Conservation (phyloP, 2,888 invertebrate genomes). For the Acleris holmiana region DNA sequence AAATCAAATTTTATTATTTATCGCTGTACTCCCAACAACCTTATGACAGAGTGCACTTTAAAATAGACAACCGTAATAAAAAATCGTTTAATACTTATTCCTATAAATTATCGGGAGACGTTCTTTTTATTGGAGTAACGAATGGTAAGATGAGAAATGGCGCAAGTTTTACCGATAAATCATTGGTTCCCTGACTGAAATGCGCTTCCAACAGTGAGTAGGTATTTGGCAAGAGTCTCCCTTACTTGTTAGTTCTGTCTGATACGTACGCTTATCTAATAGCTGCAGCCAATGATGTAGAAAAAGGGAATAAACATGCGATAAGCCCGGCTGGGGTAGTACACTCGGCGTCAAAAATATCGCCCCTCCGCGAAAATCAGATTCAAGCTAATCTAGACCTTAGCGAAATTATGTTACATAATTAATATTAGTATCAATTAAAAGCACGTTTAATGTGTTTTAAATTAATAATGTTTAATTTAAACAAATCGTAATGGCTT, state of each 20-base stretch:
- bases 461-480: no score
- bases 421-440: no score
- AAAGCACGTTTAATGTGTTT: no score
- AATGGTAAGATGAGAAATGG: conserved; percentile 83
- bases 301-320: conserved; percentile 48
- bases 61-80: conserved; percentile 75
- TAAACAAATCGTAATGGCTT: no score
- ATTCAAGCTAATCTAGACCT: no score
- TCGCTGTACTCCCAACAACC: conserved; percentile 69
- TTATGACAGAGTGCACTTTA: conserved; percentile 65
- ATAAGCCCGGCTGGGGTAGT: conserved; percentile 34
- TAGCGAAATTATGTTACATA: no score
- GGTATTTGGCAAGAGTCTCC: conserved; percentile 71
- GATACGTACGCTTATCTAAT: conserved; percentile 61
- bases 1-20: conserved; percentile 60
- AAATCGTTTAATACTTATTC: conserved; percentile 68
- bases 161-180: conserved; percentile 80
- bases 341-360: no score
- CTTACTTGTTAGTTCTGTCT: conserved; percentile 67
- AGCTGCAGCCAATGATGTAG: conserved; percentile 62
- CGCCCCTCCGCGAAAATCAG: no score
- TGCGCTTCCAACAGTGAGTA: conserved; percentile 66
- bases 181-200: conserved; percentile 69
- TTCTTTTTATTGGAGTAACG: conserved; percentile 83
- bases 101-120: conserved; percentile 80